These are phyloP conservation scores for Vanacampus margaritifer DNA, from an alignment of 2,113 vertebrate species.

Conservation along the genomic window DNA sequence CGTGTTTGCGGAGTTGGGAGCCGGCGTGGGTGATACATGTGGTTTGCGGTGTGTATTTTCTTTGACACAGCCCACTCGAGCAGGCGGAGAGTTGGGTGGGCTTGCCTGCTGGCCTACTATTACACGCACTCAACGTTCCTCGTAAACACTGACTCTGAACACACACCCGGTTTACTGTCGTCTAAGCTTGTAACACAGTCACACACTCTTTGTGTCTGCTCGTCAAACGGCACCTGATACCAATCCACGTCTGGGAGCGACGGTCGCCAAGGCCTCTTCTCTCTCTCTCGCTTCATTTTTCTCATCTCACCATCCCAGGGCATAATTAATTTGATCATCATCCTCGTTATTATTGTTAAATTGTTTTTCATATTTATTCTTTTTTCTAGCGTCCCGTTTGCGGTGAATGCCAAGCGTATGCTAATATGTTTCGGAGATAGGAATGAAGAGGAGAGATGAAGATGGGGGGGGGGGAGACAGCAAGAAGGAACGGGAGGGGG, in stretches of 20 bases:
- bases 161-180: slow-evolving; percentile 45
- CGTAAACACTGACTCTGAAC: slow-evolving; percentile 51
- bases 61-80: slow-evolving; percentile 24
- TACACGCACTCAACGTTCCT: slow-evolving; percentile 42
- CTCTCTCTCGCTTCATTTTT: slow-evolving; percentile 49
- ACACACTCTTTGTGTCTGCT: slow-evolving; percentile 60
- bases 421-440: slow-evolving; percentile 80
- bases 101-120: slow-evolving; percentile 44
- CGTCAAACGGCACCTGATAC: slow-evolving; percentile 72
- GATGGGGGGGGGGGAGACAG: slow-evolving; percentile 45
- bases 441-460: slow-evolving; percentile 64
- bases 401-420: slow-evolving; percentile 95
- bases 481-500: slow-evolving; percentile 9
- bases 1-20: slow-evolving; percentile 57
- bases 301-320: slow-evolving; percentile 66
- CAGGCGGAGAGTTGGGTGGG: slow-evolving; percentile 49
- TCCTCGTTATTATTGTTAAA: slow-evolving; percentile 80
- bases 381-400: slow-evolving; percentile 57
- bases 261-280: slow-evolving; percentile 58
- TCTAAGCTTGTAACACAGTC: slow-evolving; percentile 31
- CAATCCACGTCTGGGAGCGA: slow-evolving; percentile 80
- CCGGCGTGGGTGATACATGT: slow-evolving; percentile 51
- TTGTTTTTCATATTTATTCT: slow-evolving; percentile 77
- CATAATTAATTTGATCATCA: slow-evolving; percentile 82
- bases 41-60: slow-evolving; percentile 45